Percentiles rank a stretch among this genome's conserved stretches.
Evolutionary conservation across 2,797 vertebrate genomes (phyloP).

Genomic region (Schizopygopsis pylzovi): DNA sequence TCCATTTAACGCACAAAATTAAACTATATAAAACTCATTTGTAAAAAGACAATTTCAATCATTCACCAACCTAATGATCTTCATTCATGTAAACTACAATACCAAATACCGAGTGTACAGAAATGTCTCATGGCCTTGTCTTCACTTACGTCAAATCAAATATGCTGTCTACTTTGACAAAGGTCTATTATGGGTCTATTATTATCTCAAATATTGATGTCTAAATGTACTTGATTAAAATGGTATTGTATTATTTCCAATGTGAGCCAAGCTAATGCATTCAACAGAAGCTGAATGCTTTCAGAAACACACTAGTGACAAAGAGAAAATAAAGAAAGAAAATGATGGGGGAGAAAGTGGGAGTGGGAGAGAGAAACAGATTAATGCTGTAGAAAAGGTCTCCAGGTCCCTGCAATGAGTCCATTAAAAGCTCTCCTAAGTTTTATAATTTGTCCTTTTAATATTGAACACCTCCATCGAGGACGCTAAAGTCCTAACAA

Average conservation of each 20-base stretch:
- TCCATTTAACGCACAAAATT: not conserved
- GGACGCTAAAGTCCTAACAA: slow-evolving; percentile 58
- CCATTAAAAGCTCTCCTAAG: slow-evolving; percentile 65
- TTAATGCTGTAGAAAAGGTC: slow-evolving; percentile 51
- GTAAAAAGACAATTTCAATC: not conserved
- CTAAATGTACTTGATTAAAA: slow-evolving; percentile 42
- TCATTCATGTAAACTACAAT: too few relatives aligned
- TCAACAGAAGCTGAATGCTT: slow-evolving; percentile 34
- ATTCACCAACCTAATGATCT: not conserved
- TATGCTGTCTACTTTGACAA: slow-evolving; percentile 33
- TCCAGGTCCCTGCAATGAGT: slow-evolving; percentile 54
- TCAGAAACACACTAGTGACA: slow-evolving; percentile 19
- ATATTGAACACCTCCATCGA: slow-evolving; percentile 63
- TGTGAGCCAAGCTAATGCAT: slow-evolving; percentile 46
- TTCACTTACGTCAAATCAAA: slow-evolving; percentile 17
- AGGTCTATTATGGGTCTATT: slow-evolving; percentile 48
- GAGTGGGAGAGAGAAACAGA: slow-evolving; percentile 31
- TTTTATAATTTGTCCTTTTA: slow-evolving; percentile 65
- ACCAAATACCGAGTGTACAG: not conserved
- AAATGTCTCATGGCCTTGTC: not conserved
- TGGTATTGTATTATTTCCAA: slow-evolving; percentile 52
- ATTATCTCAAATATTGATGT: slow-evolving; percentile 52
- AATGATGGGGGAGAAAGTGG: slow-evolving; percentile 6
- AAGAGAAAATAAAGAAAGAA: slow-evolving; percentile 12
- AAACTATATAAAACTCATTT: not conserved